Base-by-base conservation (phyloP, 1,140 invertebrate species). In the Triops longicaudatus region DNA sequence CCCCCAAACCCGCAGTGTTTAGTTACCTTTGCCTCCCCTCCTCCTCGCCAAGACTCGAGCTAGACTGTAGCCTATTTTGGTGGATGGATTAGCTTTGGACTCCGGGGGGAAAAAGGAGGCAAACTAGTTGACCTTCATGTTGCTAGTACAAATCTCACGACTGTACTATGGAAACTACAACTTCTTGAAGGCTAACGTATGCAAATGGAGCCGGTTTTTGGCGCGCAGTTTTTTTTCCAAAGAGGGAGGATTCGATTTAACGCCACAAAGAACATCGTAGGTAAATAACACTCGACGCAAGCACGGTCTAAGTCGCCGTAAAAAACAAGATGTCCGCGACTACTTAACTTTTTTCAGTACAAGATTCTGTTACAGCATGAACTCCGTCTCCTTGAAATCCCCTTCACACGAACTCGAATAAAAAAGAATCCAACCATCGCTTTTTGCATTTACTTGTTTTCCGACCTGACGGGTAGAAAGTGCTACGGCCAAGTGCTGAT, bases 351-450 rank as follows among this genome's bases (percentile, higher is more conserved):
- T 63, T 63, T 63, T 63, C 6, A 17, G 50, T 63, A 17, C 7
- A 12, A 12, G 43, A 12, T 63, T 63, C 31, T 37, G 7, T 37
- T 37, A 2, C 31, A 37, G 7, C 31, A 37, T 63, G n/a, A 63
- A 63, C 50, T 63, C 31, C 50, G 50, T 63, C 50, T 63, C 50
- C 50, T 63, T 63, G 10, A 63, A 63, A 63, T 63, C 50, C 50
- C 50, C 50, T 63, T 63, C 50, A 63, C 50, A 63, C 50, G 50
- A 63, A 63, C 50, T 63, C 14, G 50, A 63, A 63, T n/a, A n/a
- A 63, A 3, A 63, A 63, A 63, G 14, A 63, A 22, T 63, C 10
- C 50, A 63, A 14, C 50, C 3, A 6, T 63, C 22, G 50, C 50
- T 63, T 63, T 22, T 63, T 63, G n/a, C n/a, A 22, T 63, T 63